Base-by-base conservation (phyloP, 2,888 invertebrate species). In the Steromphala cineraria region DNA sequence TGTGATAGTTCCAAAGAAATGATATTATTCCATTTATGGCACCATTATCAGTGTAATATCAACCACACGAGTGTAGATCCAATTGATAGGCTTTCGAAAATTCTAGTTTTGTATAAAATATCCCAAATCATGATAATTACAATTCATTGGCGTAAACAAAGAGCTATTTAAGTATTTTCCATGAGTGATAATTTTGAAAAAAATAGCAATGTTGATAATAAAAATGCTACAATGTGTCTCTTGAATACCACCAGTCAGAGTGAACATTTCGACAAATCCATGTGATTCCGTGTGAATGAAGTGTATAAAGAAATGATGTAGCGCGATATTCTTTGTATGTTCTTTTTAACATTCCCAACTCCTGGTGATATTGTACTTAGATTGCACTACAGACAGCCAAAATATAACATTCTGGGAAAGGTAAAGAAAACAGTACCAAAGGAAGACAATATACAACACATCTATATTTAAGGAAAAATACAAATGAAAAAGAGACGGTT, bases 101-200 rank as follows among this genome's bases (percentile, higher is more conserved):
- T 24, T 62, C 24, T 62, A 28, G 28, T 62, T 62, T 28, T 28
- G 21, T 28, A 62, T 28, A 62, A 15, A 62, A 17, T 10, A 24
- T 24, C 28, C 28, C n/a, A 17, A 62, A 24, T 62, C 62, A 62
- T 62, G 15, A 62, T 3, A 24, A 24, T 1, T 62, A 24, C 15
- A 3, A 28, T 24, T 62, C 24, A 62, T 62, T 62, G 10, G 24
- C 24, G 62, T 28, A 62, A 62, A 10, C 62, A 28, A 62, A 24
- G 28, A 28, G n/a, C 13, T 28, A 28, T 28, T 2, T 24, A 62
- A 62, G 5, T 62, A 62, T 62, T 62, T 62, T 62, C 46, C 62
- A 62, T 62, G 62, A 62, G 62, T 62, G 62, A 62, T 62, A 19
- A 62, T 24, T 62, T 62, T 62, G 21, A 62, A 62, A 62, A 62